A percentile compares a stretch with the other conserved stretches of the same genome.
Conservation (phyloP, 2,797 vertebrate genomes). For the Intellagama lesueurii region DNA sequence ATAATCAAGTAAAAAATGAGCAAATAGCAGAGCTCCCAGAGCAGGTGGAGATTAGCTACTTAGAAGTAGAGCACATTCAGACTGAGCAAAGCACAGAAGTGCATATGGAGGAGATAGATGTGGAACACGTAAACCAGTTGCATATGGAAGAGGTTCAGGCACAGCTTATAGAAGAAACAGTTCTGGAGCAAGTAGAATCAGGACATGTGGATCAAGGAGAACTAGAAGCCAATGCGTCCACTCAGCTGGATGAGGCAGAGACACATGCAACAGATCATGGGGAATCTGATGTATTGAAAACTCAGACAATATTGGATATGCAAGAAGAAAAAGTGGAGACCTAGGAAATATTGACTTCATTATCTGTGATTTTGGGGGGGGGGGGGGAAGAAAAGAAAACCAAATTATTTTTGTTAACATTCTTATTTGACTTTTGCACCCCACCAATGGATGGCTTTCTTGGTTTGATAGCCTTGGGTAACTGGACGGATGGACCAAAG, state of each 20-base stretch:
- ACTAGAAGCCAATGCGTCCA: slow-evolving; percentile 61
- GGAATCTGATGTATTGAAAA: slow-evolving; percentile 67
- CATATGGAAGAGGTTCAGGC: slow-evolving; percentile 85
- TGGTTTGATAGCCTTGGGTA: slow-evolving; percentile 59
- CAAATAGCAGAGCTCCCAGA: slow-evolving; percentile 81
- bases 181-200: slow-evolving; percentile 75
- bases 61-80: slow-evolving; percentile 87
- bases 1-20: slow-evolving; percentile 80
- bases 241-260: slow-evolving; percentile 51
- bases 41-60: slow-evolving; percentile 88
- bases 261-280: slow-evolving; percentile 51
- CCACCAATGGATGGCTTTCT: slow-evolving; percentile 33
- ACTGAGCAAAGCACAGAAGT: slow-evolving; percentile 83
- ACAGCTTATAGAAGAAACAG: slow-evolving; percentile 77
- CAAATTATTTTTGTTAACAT: slow-evolving; percentile 74
- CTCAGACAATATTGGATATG: slow-evolving; percentile 57
- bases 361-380: slow-evolving; percentile 53
- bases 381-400: slow-evolving; percentile 56
- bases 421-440: slow-evolving; percentile 65
- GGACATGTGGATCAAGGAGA: slow-evolving; percentile 68
- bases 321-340: slow-evolving; percentile 59
- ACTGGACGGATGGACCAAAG: slow-evolving; percentile 78
- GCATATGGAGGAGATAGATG: slow-evolving; percentile 84
- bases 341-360: slow-evolving; percentile 55
- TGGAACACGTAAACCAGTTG: slow-evolving; percentile 84